phyloP scores from a whole-genome alignment of 2,113 vertebrate genomes.

The Grus americana region DNA sequence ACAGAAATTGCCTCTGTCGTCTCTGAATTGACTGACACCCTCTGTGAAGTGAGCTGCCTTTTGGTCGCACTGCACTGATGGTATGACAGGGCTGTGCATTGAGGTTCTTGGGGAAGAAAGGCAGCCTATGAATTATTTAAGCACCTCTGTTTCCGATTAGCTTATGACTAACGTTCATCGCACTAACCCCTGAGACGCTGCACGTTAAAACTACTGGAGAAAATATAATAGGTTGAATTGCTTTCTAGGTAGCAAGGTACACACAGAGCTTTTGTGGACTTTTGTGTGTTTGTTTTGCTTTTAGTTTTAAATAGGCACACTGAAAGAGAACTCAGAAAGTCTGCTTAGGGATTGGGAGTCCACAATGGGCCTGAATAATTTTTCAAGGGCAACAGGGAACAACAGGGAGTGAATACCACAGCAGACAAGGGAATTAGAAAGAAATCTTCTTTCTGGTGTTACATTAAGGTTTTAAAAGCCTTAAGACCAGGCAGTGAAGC shows the following conservation, averaged over 20 bases:
- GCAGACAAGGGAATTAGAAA: not conserved
- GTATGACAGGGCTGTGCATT: not conserved
- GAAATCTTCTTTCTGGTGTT: conserved; percentile 16
- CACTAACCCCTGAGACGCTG: not conserved
- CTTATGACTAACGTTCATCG: conserved; percentile 32
- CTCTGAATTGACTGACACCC: not conserved
- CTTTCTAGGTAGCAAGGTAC: conserved; percentile 58
- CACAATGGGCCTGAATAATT: not conserved
- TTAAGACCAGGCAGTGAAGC: not conserved
- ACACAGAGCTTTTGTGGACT: conserved; percentile 45
- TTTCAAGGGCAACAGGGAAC: conserved; percentile 5
- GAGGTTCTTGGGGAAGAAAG: not conserved
- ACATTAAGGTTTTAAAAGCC: conserved; percentile 24
- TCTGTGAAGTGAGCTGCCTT: conserved; percentile 21
- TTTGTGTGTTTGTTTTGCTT: conserved; percentile 41
- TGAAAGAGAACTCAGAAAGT: not conserved
- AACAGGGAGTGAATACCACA: not conserved
- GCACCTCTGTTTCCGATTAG: conserved; percentile 44
- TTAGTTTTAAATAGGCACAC: conserved; percentile 37
- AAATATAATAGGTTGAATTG: conserved; percentile 55
- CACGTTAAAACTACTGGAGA: not conserved
- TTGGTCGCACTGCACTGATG: not conserved
- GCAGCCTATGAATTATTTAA: conserved; percentile 57
- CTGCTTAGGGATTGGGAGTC: not conserved
- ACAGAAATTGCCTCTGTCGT: not conserved